These are phyloP conservation scores for Itoplectis maculator DNA, from an alignment of 2,888 invertebrate genomes.

Conservation along the genomic window DNA sequence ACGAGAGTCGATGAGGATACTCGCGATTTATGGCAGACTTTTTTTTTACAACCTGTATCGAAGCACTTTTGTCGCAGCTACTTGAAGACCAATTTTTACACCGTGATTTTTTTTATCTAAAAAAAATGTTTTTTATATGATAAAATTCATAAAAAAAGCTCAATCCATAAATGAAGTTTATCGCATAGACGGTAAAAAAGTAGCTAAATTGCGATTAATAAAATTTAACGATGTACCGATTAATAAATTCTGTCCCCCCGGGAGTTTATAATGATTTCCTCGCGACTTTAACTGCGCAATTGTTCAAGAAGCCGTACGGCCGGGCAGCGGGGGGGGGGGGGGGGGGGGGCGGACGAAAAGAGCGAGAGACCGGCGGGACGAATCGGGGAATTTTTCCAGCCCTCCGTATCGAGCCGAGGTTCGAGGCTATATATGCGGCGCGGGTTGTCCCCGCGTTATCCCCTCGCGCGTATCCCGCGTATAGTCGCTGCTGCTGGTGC, in stretches of 20 bases:
- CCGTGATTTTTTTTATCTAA: no score
- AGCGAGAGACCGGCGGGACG: conserved; percentile 10
- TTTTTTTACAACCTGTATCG: no score
- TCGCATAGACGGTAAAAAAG: no score
- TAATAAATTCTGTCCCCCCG: neutral
- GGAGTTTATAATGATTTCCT: conserved; percentile 25
- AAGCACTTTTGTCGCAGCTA: no score
- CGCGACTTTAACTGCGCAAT: conserved; percentile 12
- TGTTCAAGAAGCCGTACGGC: neutral
- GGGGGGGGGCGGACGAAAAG: no score
- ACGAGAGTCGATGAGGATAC: no score
- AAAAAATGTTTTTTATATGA: no score
- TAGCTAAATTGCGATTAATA: neutral
- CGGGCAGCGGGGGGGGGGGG: neutral
- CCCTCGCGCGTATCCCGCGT: neutral
- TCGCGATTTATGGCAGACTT: no score
- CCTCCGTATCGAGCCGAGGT: conserved; percentile 12
- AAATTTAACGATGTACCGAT: conserved; percentile 7
- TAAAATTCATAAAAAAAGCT: no score
- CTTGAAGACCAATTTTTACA: no score
- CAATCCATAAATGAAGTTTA: no score
- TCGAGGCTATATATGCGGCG: conserved; percentile 1
- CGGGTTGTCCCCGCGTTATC: conserved; percentile 27
- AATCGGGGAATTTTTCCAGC: conserved; percentile 2
- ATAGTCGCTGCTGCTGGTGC: conserved; percentile 4